Conservation (phyloP, 2,888 invertebrate genomes). For the Galerucella nymphaeae region DNA sequence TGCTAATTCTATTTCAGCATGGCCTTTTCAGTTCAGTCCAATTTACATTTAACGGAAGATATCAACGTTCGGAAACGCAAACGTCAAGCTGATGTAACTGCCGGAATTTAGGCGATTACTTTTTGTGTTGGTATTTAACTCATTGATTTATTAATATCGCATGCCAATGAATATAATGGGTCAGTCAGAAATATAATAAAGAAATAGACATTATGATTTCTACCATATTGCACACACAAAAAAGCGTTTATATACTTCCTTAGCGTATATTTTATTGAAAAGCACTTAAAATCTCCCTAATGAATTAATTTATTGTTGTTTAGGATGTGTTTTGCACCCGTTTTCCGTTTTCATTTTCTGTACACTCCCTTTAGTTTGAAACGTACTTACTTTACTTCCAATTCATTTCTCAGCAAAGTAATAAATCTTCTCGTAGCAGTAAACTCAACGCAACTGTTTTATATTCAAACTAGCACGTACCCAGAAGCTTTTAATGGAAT, state of each 20-base stretch:
- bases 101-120: not conserved
- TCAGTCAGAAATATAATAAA: too few species aligned
- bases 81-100: slow-evolving; percentile 1
- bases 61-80: not conserved
- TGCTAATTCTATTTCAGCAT: not conserved
- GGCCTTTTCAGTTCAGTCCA: slow-evolving; percentile 1
- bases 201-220: too few species aligned
- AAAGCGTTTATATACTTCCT: too few species aligned
- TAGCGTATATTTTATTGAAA: not conserved
- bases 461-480: slow-evolving; percentile 38
- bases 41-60: not conserved
- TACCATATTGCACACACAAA: too few species aligned
- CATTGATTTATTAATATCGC: not conserved
- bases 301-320: too few species aligned
- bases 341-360: not conserved
- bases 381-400: not conserved
- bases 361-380: not conserved
- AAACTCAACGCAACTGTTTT: slow-evolving; percentile 27
- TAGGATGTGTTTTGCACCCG: not conserved
- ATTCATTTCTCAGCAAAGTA: slow-evolving; percentile 13
- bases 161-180: not conserved
- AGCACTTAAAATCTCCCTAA: too few species aligned
- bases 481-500: slow-evolving; percentile 40
- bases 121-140: not conserved
- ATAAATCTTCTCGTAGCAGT: slow-evolving; percentile 9